Evolutionary conservation across 2,113 vertebrate genomes (phyloP), one percentile per base, ranked within the genome.

Genomic region (Chauna torquata): DNA sequence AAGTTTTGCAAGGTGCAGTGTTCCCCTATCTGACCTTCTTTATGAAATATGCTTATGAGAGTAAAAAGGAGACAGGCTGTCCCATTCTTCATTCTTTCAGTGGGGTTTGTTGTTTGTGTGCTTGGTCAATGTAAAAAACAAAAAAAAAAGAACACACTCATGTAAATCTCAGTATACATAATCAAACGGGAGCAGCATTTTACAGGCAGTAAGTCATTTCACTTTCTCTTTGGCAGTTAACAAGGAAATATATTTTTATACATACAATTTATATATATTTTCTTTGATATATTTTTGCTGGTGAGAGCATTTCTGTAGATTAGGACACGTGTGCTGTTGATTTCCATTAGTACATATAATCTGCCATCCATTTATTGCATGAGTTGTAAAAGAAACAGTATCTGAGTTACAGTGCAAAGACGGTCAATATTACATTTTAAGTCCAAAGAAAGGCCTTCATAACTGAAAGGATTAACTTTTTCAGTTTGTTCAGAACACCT

Each of bases 51-150:
- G 16, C 28, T 82, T 82, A 82, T 24, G 34, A 88, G 32, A 80
- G 16, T 49, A n/a, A 9, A 94, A 95, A 88, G 38, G 50, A 96
- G 40, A 95, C 1, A 8, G 54, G 59, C 18, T 72, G 65, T 82
- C 61, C 83, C 38, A 80, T 88, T 97, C 80, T 87, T 91, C 88
- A 81, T 84, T 91, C 88, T 78, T 84, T 84, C 61, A 59, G n/a
- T 8, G 20, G 34, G 20, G 15, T 12, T 69, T 93, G 19, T 79
- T 93, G 32, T 70, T 90, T 83, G 22, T n/a, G n/a, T 70, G n/a
- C 54, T 86, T 90, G 45, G 61, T 65, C 34, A 64, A 36, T 7
- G 34, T 13, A 24, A 58, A 86, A 77, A 91, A 54, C 54, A 47
- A 72, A 16, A 23, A 49, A 30, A 9, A 34, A 42, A 40, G 11